phyloP scores from a whole-genome alignment of 2,113 vertebrate genomes.

The Lagopus muta region DNA sequence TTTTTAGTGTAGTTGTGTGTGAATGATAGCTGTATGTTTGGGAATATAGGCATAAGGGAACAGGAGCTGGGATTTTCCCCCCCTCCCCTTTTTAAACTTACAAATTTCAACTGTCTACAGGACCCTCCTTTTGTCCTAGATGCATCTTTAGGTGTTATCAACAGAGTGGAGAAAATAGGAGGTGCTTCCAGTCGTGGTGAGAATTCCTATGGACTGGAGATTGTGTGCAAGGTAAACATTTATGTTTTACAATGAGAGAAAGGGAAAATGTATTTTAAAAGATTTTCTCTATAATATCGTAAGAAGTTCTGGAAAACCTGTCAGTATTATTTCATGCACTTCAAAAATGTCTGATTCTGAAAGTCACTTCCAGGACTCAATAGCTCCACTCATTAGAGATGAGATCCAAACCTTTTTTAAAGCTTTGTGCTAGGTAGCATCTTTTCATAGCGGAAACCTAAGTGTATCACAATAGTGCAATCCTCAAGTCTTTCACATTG shows the following conservation, averaged over 20 bases:
- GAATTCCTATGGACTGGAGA: conserved; percentile 89
- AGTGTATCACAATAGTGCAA: not conserved
- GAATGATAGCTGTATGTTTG: not conserved
- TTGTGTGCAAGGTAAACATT: conserved; percentile 90
- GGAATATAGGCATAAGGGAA: not conserved
- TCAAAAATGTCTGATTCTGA: not conserved
- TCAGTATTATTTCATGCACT: not conserved
- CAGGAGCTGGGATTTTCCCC: conserved; percentile 26
- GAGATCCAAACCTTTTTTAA: not conserved
- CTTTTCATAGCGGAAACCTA: not conserved
- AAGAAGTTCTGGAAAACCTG: not conserved
- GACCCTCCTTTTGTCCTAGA: conserved; percentile 94
- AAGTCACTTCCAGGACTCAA: not conserved
- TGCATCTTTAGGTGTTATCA: conserved; percentile 93
- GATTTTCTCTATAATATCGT: not conserved
- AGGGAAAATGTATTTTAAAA: not conserved
- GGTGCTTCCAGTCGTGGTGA: conserved; percentile 89
- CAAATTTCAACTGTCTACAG: conserved; percentile 74
- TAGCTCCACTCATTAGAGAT: not conserved
- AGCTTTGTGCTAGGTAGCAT: not conserved
- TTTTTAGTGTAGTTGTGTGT: not conserved
- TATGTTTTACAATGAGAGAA: not conserved
- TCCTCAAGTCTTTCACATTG: not conserved
- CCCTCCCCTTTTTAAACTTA: conserved; percentile 63
- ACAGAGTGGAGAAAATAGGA: conserved; percentile 95